Base-by-base conservation (phyloP, 2,888 invertebrate genomes). In the Serripes groenlandicus region DNA sequence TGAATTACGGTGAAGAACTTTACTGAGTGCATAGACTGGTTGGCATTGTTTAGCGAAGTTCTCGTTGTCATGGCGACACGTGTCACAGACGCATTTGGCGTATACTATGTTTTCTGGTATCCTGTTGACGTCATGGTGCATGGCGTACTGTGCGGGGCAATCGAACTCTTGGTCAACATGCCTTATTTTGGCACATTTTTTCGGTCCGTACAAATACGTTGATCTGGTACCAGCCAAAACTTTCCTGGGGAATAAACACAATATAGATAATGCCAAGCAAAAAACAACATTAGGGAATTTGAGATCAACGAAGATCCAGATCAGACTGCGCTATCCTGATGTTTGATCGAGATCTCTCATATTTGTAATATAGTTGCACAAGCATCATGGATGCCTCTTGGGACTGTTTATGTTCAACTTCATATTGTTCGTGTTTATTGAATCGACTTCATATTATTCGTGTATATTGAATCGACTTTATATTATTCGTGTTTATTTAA, bases 51-150 rank as follows among this genome's bases (percentile, higher is more conserved):
- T 72, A 23, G 54, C 34, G 18, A 68, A 34, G 2, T 58, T 26
- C 7, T 21, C 21, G 42, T 58, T 54, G 9, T 32, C 42, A 52
- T 74, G 66, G 11, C 60, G 68, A 64, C 83, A 83, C 2, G 30
- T 28, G 35, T 75, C 74, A 54, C 83, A 83, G 49, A 68, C 80
- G 58, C 83, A 83, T 21, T 56, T 60, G 18, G 52, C 80, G 56
- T 77, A 73, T 1, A 83, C 80, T 11, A 80, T 58, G 30, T 80
- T 80, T 66, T 77, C 79, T 1, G 83, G 83, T 23, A 80, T 71
- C 28, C 83, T 64, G 68, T 77, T 72, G 32, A 62, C 26, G 58
- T 83, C 83, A 66, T 74, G 69, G 30, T 80, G 66, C 52, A 83
- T 70, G 58, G 80, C 77, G 70, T 77, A 80, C 62, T 74, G 56